A percentile compares a stretch with the other conserved stretches of the same genome.
These are phyloP conservation scores for Macroramphosus scolopax DNA, from an alignment of 2,797 vertebrate species.

Conservation along the genomic window DNA sequence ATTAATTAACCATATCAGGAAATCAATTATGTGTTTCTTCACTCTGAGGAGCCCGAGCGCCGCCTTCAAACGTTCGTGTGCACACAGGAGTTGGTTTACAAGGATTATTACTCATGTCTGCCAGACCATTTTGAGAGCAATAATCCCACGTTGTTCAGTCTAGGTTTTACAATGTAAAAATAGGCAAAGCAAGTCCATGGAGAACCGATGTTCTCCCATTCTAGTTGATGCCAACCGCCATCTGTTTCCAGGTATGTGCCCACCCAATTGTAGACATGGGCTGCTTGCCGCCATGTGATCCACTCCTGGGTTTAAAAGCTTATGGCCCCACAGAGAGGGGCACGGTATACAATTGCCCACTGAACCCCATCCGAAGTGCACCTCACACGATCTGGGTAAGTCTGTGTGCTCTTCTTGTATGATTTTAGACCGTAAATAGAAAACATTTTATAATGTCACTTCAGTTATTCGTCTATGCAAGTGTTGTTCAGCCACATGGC, in stretches of 20 bases:
- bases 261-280: constrained; percentile 67
- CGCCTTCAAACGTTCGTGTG: constrained; percentile 3
- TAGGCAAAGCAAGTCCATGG: constrained; percentile 61
- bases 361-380: constrained; percentile 26
- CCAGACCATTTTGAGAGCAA: constrained; percentile 21
- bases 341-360: constrained; percentile 44
- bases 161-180: constrained; percentile 66
- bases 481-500: background rate
- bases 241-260: constrained; percentile 74
- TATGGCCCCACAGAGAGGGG: constrained; percentile 45
- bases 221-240: constrained; percentile 59
- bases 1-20: background rate
- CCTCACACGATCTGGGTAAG: constrained; percentile 55
- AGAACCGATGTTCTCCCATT: constrained; percentile 67
- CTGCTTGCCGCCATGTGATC: constrained; percentile 73
- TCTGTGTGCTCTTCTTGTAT: constrained; percentile 7
- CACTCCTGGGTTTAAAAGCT: constrained; percentile 76
- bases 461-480: background rate
- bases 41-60: background rate
- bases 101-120: constrained; percentile 27
- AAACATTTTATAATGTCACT: background rate
- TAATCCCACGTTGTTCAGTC: constrained; percentile 43
- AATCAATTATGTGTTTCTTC: background rate
- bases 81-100: constrained; percentile 26
- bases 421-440: background rate